Percentiles rank a stretch among this genome's conserved stretches.
Evolutionary conservation across 2,888 invertebrate genomes (phyloP).

Genomic region (Nomada hirtipes): DNA sequence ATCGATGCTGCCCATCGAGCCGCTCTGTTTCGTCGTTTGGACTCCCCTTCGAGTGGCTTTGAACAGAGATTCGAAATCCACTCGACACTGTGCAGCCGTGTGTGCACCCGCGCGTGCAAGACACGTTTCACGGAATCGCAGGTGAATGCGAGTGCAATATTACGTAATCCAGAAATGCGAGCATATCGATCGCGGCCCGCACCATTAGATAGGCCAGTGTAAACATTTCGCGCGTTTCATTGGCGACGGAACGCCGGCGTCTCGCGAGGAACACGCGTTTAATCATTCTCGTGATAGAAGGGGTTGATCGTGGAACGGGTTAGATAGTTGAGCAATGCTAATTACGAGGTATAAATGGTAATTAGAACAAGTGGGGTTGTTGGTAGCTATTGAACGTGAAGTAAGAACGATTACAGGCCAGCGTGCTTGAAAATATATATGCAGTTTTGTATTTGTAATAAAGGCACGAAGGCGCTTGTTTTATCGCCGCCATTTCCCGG

Average conservation of each 20-base stretch:
- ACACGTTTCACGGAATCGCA: constrained; percentile 13
- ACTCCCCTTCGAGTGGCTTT: background rate
- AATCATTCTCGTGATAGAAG: background rate
- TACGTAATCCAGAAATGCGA: constrained; percentile 58
- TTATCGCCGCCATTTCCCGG: background rate
- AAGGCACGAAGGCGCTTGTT: background rate
- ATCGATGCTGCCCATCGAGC: background rate
- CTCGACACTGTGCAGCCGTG: background rate
- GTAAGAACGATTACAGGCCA: constrained; percentile 1
- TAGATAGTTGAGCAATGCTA: background rate
- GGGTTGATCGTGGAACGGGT: background rate
- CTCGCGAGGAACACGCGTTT: constrained; percentile 4
- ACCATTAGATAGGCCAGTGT: constrained; percentile 49
- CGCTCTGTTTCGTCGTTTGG: background rate
- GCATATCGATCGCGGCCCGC: constrained; percentile 52
- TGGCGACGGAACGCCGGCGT: constrained; percentile 29
- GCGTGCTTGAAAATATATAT: background rate
- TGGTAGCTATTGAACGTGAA: background rate
- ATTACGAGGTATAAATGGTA: background rate
- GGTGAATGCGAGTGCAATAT: constrained; percentile 47
- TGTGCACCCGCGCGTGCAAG: constrained; percentile 10
- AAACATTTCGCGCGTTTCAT: constrained; percentile 57
- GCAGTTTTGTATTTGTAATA: too few relatives aligned
- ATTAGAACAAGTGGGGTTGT: too few relatives aligned
- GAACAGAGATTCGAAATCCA: background rate